Conservation (phyloP, 2,888 invertebrate species). For the Laspeyria flexula region DNA sequence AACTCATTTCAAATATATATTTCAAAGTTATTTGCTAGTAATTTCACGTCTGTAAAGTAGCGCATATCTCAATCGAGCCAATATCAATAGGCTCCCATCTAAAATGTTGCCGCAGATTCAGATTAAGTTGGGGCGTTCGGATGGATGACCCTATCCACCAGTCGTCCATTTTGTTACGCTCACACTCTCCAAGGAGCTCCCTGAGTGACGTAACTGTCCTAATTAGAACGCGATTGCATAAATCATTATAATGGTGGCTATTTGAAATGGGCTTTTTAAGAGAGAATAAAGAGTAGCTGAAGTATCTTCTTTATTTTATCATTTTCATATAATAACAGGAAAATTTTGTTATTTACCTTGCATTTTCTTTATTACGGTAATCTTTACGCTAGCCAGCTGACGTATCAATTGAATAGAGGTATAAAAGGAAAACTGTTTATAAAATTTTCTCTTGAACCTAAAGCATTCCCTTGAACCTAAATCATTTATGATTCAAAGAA, state of each 20-base stretch:
- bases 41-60: too few species aligned
- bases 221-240: constrained; percentile 67
- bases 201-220: constrained; percentile 64
- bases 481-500: too few species aligned
- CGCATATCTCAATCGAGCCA: neutral
- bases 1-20: too few species aligned
- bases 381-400: constrained; percentile 5
- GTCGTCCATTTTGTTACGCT: constrained; percentile 50
- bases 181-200: constrained; percentile 50
- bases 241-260: constrained; percentile 67
- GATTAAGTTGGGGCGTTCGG: constrained; percentile 43
- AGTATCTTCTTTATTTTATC: neutral
- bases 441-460: neutral
- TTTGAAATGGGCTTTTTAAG: constrained; percentile 44
- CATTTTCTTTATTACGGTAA: neutral
- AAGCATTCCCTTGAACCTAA: too few species aligned
- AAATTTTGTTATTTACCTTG: constrained; percentile 1
- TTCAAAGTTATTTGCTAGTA: too few species aligned
- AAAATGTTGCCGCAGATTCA: constrained; percentile 38
- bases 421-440: neutral
- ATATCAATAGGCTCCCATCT: constrained; percentile 28
- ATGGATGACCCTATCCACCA: constrained; percentile 48
- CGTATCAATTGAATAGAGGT: neutral
- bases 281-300: constrained; percentile 38
- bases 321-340: neutral